Conservation (phyloP, 2,797 vertebrate species). For the Notamacropus eugenii region DNA sequence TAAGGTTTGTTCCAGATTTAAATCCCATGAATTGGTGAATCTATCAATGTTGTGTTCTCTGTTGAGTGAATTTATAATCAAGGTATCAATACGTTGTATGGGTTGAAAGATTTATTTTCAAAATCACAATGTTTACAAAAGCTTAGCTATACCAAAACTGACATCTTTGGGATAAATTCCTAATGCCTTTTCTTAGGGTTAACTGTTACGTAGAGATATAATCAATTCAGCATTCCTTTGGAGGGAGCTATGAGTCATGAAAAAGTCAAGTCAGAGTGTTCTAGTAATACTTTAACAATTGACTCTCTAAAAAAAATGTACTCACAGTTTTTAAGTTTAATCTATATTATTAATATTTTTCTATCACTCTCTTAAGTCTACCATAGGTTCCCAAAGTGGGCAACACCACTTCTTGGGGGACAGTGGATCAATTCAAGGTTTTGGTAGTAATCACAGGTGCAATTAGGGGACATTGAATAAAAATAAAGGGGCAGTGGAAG, state of each 20-base stretch:
- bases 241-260: not conserved
- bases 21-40: not conserved
- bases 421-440: no score
- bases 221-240: not conserved
- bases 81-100: conserved; percentile 11
- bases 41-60: conserved; percentile 18
- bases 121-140: conserved; percentile 31
- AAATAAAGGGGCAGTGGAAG: no score
- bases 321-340: not conserved
- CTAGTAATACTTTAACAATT: not conserved
- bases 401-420: no score
- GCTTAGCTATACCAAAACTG: conserved; percentile 41
- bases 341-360: not conserved
- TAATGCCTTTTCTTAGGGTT: not conserved
- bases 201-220: not conserved
- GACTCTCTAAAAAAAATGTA: not conserved
- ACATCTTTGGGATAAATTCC: conserved; percentile 39
- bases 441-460: no score
- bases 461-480: no score
- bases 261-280: not conserved
- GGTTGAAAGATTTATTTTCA: conserved; percentile 39
- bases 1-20: conserved; percentile 44
- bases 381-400: no score
- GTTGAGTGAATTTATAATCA: conserved; percentile 53
- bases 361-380: not conserved